These are phyloP conservation scores for Platycheirus albimanus DNA, from an alignment of 2,888 invertebrate species.

Conservation along the genomic window DNA sequence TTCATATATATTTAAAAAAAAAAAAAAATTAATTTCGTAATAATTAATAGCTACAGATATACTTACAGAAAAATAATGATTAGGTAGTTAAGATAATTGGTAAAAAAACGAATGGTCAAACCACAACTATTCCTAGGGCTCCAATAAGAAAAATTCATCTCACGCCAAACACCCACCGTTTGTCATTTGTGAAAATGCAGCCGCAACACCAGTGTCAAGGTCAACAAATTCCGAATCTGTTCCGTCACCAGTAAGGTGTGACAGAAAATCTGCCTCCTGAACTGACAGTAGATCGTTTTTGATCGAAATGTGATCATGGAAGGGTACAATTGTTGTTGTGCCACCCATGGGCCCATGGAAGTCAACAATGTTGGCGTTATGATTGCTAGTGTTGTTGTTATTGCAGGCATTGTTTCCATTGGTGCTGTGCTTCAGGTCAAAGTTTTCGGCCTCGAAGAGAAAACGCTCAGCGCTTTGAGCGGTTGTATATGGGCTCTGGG, in stretches of 20 bases:
- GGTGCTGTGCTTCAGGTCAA: constrained; percentile 80
- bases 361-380: constrained; percentile 76
- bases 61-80: constrained; percentile 51
- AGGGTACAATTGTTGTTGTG: constrained; percentile 77
- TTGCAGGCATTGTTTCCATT: constrained; percentile 75
- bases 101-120: constrained; percentile 61
- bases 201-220: constrained; percentile 81
- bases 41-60: constrained; percentile 38
- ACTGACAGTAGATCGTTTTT: constrained; percentile 79
- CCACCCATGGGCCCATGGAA: constrained; percentile 77
- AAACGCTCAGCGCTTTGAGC: constrained; percentile 82
- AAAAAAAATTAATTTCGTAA: constrained; percentile 16
- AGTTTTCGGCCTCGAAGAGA: constrained; percentile 81
- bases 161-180: constrained; percentile 82
- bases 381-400: constrained; percentile 76
- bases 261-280: constrained; percentile 79
- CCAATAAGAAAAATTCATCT: constrained; percentile 76
- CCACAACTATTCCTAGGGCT: constrained; percentile 64
- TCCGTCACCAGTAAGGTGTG: constrained; percentile 78
- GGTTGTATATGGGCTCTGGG: constrained; percentile 82
- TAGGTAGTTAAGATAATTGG: constrained; percentile 64
- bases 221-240: constrained; percentile 82
- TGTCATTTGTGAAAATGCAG: constrained; percentile 80
- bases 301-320: constrained; percentile 81
- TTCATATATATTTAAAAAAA: constrained; percentile 25